Percentiles rank a stretch among this genome's conserved stretches.
phyloP scores from a whole-genome alignment of 1,140 invertebrate species.

The Oedothorax gibbosus region DNA sequence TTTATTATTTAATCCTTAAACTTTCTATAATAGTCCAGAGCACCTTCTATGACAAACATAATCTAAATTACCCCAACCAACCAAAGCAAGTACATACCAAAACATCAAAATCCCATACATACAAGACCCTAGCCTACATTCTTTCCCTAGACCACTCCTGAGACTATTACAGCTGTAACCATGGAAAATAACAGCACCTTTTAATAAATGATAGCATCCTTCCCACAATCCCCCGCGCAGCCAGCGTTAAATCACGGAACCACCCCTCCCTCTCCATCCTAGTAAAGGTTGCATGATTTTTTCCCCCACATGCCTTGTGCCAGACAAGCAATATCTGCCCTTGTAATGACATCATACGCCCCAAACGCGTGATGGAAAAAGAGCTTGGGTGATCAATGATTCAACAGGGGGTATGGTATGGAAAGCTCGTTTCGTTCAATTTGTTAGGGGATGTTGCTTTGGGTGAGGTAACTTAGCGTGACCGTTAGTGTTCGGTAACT shows the following conservation, averaged over 20 bases:
- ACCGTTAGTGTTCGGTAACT: too few relatives aligned
- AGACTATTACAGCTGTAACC: conserved; percentile 20
- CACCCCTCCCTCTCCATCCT: neutral
- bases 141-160: too few relatives aligned
- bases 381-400: conserved; percentile 18
- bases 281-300: conserved; percentile 7
- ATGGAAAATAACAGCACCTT: conserved; percentile 34
- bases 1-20: too few relatives aligned
- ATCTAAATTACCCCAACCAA: too few relatives aligned
- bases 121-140: too few relatives aligned
- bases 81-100: too few relatives aligned
- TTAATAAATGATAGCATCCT: conserved; percentile 22
- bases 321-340: conserved; percentile 5
- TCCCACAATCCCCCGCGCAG: neutral
- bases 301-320: conserved; percentile 6
- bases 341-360: conserved; percentile 14
- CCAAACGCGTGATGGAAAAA: neutral
- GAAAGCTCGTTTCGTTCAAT: conserved; percentile 10
- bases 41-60: too few relatives aligned
- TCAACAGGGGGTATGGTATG: neutral
- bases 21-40: too few relatives aligned
- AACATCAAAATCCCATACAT: too few relatives aligned
- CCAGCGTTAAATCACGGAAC: neutral
- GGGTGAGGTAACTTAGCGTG: too few relatives aligned
- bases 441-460: neutral